Base-by-base conservation (phyloP, 2,113 vertebrate genomes). In the Salvator merianae region DNA sequence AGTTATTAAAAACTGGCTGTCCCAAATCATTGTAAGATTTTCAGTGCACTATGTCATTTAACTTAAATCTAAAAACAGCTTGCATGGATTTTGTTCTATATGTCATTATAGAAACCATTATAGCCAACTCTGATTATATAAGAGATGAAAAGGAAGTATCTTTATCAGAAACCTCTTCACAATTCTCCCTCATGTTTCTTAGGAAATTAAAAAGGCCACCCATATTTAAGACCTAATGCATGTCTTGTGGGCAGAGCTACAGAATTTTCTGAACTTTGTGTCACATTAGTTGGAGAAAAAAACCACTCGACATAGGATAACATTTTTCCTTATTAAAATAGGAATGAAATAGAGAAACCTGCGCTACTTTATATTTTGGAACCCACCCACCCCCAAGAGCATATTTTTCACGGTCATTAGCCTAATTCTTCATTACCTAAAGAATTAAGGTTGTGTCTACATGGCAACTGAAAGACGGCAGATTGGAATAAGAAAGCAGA, bases 21-120 rank as follows among this genome's bases (percentile, higher is more conserved):
- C 4, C 30, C 79, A 88, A 73, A 7, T 73, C 78, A 87, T 76
- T 82, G 68, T 72, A 91, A 88, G 43, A 84, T n/a, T 86, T 85
- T 77, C 20, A 38, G 30, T 84, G 82, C 12, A 77, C 1, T 30
- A n/a, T 32, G n/a, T 1, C 1, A 0, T 66, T 86, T 40, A 83
- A 30, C 24, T 83, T 47, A 91, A n/a, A 89, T 75, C 3, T 7
- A 40, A 86, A 73, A 63, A 3, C 24, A 85, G 65, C 1, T 26
- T 84, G 77, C 36, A 65, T 68, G 32, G 71, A 7, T 77, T 89
- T 78, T 70, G 40, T 32, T 34, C 82, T 40, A 28, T 18, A 32
- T 77, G 50, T 12, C 34, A 80, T 36, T 32, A 28, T 66, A 78
- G 71, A 86, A 75, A 83, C 40, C 16, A 84, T 70, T 86, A 84